Conservation (phyloP, 1,140 invertebrate species). For the Heliconius hermathena region DNA sequence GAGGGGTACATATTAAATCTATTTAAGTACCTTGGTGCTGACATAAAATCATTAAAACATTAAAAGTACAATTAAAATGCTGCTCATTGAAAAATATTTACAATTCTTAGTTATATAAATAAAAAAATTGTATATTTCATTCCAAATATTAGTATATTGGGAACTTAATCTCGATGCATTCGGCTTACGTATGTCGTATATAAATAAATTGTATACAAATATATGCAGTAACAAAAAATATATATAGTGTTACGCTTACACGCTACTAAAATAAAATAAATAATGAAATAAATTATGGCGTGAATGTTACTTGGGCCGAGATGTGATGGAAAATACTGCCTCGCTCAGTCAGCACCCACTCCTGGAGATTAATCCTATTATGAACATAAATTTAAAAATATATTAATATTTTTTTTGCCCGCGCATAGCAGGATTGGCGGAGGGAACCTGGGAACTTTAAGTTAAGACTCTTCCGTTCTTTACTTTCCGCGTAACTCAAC, state of each 20-base stretch:
- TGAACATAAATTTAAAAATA: not conserved
- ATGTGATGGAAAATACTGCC: constrained; percentile 39
- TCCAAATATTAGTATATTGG: constrained; percentile 4
- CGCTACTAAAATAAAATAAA: constrained; percentile 59
- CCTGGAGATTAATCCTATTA: constrained; percentile 31
- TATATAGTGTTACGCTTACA: constrained; percentile 25
- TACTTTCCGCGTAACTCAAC: no score
- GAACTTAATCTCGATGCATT: constrained; percentile 14
- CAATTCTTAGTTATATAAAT: constrained; percentile 18
- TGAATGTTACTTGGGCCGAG: constrained; percentile 39
- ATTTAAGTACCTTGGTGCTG: constrained; percentile 64
- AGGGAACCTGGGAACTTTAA: no score
- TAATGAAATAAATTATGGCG: constrained; percentile 63
- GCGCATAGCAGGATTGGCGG: no score
- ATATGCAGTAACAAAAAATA: not conserved
- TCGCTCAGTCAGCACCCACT: constrained; percentile 40
- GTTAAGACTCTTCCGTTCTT: no score
- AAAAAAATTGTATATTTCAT: constrained; percentile 8
- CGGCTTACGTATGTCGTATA: constrained; percentile 12
- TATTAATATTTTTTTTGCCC: not conserved
- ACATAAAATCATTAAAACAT: constrained; percentile 25
- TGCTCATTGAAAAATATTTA: constrained; percentile 43
- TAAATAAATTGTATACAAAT: not conserved
- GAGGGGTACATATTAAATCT: constrained; percentile 14
- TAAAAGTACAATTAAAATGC: constrained; percentile 64